Evolutionary conservation across 1,140 invertebrate genomes (phyloP).

Genomic region (Caenorhabditis brenneri): DNA sequence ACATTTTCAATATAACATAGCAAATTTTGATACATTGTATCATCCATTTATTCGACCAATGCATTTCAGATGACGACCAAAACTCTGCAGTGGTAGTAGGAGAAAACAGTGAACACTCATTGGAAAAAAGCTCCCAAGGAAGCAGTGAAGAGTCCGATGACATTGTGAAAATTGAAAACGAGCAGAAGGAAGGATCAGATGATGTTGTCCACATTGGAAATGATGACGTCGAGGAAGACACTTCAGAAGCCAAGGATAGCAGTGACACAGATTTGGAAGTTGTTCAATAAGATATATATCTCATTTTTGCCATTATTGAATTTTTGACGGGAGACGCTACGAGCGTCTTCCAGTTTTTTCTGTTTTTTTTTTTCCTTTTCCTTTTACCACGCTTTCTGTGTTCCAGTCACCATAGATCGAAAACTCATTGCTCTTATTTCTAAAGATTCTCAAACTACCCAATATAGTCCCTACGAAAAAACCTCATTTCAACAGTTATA

Average conservation of each 20-base stretch:
- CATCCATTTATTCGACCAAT: too few species aligned
- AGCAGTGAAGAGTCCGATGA: slow-evolving; percentile 2
- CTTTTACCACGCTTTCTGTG: neutral
- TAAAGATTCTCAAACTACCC: neutral
- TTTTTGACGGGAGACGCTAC: neutral
- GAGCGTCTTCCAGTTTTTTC: neutral
- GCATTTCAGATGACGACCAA: slow-evolving; percentile 13
- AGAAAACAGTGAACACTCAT: neutral
- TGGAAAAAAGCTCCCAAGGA: slow-evolving; percentile 4
- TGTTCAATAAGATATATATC: slow-evolving; percentile 4
- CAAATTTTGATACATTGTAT: too few species aligned
- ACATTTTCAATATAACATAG: too few species aligned
- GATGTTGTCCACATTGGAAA: slow-evolving; percentile 6
- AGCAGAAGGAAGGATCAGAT: neutral
- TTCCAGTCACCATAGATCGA: neutral
- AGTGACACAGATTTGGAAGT: slow-evolving; percentile 41
- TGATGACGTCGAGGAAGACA: neutral
- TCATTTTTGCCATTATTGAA: slow-evolving; percentile 12
- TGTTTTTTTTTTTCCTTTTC: neutral
- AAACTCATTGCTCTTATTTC: neutral
- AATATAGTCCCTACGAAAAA: neutral
- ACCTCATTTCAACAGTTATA: neutral
- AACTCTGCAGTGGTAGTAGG: neutral
- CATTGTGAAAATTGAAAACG: neutral
- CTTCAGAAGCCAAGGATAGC: neutral